Evolutionary conservation across 2,888 invertebrate genomes (phyloP).

Genomic region (Phania funesta): DNA sequence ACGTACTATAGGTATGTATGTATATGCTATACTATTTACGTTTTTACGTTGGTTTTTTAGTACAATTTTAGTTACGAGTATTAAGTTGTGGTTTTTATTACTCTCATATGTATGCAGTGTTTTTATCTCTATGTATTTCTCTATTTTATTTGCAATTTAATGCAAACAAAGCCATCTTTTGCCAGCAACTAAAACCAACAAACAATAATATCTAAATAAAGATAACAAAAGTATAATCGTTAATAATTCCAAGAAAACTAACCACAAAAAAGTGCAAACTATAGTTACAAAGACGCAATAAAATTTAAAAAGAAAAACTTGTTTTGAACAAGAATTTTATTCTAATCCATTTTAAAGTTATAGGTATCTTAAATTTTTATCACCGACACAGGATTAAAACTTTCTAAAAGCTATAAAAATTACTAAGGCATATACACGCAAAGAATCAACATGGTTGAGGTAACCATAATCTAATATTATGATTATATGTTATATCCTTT

Average conservation of each 20-base stretch:
- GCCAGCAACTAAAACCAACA: neutral
- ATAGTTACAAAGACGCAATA: constrained; percentile 5
- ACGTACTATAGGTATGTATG: neutral
- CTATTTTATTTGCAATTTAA: constrained; percentile 55
- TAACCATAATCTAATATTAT: too few species aligned
- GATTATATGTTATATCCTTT: too few species aligned
- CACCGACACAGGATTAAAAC: too few species aligned
- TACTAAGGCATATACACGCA: too few species aligned
- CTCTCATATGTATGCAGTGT: constrained; percentile 50
- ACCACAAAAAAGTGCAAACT: constrained; percentile 16
- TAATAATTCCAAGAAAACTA: constrained; percentile 31
- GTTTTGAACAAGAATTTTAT: neutral
- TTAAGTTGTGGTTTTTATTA: constrained; percentile 64
- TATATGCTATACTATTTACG: too few species aligned
- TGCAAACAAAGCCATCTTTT: constrained; percentile 9
- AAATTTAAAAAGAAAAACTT: constrained; percentile 19
- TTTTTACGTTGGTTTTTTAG: constrained; percentile 14
- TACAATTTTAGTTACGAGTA: constrained; percentile 24
- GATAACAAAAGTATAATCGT: constrained; percentile 37
- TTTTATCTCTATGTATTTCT: constrained; percentile 42
- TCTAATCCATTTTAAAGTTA: neutral
- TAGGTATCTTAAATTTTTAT: neutral
- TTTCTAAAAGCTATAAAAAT: too few species aligned
- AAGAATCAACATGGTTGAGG: too few species aligned
- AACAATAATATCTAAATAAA: constrained; percentile 33